Percentiles rank a stretch among this genome's conserved stretches.
phyloP scores from a whole-genome alignment of 2,113 vertebrate genomes.

The Marmota monax region DNA sequence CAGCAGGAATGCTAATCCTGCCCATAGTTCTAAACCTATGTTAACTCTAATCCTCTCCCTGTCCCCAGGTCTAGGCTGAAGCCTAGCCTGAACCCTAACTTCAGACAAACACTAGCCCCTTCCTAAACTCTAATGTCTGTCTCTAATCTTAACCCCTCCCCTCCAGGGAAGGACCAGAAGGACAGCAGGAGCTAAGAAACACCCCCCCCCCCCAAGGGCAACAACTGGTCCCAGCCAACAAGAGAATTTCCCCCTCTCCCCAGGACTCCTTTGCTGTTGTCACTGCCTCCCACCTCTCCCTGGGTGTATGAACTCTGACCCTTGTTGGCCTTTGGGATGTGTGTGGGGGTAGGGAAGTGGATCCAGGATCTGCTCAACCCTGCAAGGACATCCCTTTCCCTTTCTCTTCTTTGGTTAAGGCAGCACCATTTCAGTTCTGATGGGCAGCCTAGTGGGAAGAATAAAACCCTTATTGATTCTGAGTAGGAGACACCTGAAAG shows the following conservation, averaged over 20 bases:
- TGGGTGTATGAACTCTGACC: slow-evolving; percentile 64
- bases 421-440: not conserved
- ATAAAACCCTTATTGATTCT: slow-evolving; percentile 27
- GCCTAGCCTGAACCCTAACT: slow-evolving; percentile 53
- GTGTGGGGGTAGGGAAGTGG: not conserved
- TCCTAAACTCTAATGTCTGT: not conserved
- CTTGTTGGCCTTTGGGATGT: slow-evolving; percentile 36
- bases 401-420: not conserved
- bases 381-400: not conserved
- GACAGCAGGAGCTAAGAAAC: not conserved
- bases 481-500: not conserved
- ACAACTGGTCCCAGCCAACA: not conserved
- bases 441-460: not conserved
- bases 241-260: slow-evolving; percentile 34
- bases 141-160: slow-evolving; percentile 14
- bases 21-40: slow-evolving; percentile 19
- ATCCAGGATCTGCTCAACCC: slow-evolving; percentile 18
- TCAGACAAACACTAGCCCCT: slow-evolving; percentile 18
- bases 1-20: not conserved
- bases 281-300: slow-evolving; percentile 12
- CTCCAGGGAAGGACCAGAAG: not conserved
- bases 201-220: not conserved
- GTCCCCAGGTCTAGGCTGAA: slow-evolving; percentile 3
- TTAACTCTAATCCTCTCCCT: slow-evolving; percentile 9
- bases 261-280: slow-evolving; percentile 50